Conservation (phyloP, 2,888 invertebrate genomes). For the Sipha maydis region DNA sequence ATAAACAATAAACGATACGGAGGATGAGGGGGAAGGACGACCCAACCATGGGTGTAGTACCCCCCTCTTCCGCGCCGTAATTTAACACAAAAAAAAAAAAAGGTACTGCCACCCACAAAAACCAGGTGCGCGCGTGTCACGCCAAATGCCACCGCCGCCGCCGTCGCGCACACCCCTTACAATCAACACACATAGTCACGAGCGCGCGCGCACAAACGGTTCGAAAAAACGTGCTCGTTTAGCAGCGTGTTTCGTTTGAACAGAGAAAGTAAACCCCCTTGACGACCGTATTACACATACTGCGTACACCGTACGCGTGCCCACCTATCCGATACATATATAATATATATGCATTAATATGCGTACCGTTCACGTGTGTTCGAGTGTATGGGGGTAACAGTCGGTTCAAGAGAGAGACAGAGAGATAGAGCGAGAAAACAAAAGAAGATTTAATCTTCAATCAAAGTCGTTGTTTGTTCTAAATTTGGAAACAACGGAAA, state of each 20-base stretch:
- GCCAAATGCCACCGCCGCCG: slow-evolving; percentile 31
- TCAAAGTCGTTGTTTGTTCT: slow-evolving; percentile 48
- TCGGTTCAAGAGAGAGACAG: not conserved
- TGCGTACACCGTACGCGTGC: not conserved
- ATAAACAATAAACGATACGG: too few species aligned
- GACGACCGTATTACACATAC: not conserved
- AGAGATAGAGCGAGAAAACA: too few species aligned
- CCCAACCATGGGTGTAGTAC: too few species aligned
- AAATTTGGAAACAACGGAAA: slow-evolving; percentile 55
- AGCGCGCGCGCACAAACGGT: not conserved
- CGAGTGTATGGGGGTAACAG: not conserved
- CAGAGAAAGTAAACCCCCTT: not conserved
- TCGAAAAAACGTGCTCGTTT: slow-evolving; percentile 56
- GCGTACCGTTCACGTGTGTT: not conserved
- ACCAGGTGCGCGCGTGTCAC: slow-evolving; percentile 58
- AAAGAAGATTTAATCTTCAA: slow-evolving; percentile 26
- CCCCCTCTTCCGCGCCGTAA: too few species aligned
- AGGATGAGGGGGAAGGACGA: too few species aligned
- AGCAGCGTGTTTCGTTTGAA: slow-evolving; percentile 29
- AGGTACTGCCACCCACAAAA: slow-evolving; percentile 39
- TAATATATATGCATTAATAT: too few species aligned
- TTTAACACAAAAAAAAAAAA: too few species aligned
- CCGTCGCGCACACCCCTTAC: slow-evolving; percentile 38
- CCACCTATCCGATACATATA: not conserved
- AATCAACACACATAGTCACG: not conserved